Percentiles rank a stretch among this genome's conserved stretches.
phyloP scores from a whole-genome alignment of 2,113 vertebrate genomes.

The Mola mola region DNA sequence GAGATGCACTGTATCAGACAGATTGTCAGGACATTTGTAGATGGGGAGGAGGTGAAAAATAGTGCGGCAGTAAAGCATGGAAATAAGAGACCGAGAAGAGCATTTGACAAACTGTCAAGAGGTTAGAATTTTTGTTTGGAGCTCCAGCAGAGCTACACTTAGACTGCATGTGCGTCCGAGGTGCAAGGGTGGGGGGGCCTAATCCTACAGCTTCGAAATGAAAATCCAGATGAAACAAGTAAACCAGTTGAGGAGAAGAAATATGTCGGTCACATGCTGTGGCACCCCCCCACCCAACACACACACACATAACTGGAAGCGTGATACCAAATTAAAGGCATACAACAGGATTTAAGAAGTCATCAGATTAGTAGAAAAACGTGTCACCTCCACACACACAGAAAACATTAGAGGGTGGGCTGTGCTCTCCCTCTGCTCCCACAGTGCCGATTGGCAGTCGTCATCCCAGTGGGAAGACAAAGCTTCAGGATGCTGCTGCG shows the following conservation, averaged over 20 bases:
- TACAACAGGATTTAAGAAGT: slow-evolving; percentile 50
- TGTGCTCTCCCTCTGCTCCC: slow-evolving; percentile 58
- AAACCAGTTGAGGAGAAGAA: slow-evolving; percentile 23
- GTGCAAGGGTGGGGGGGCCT: neutral
- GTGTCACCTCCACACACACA: slow-evolving; percentile 25
- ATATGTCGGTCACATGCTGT: slow-evolving; percentile 36
- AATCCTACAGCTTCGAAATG: slow-evolving; percentile 29
- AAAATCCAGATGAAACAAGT: slow-evolving; percentile 29
- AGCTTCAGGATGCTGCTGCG: slow-evolving; percentile 47
- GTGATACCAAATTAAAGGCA: slow-evolving; percentile 34
- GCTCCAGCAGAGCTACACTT: slow-evolving; percentile 13
- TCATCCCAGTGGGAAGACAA: slow-evolving; percentile 54
- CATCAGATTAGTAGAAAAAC: slow-evolving; percentile 29
- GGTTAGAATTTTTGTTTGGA: slow-evolving; percentile 2
- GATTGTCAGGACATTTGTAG: slow-evolving; percentile 6
- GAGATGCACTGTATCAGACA: neutral
- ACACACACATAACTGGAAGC: slow-evolving; percentile 42
- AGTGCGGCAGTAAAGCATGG: too few species aligned
- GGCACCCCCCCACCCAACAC: slow-evolving; percentile 47
- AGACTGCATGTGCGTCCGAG: slow-evolving; percentile 21
- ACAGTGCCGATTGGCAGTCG: slow-evolving; percentile 58
- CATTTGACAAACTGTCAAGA: slow-evolving; percentile 29
- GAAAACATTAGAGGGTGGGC: slow-evolving; percentile 55
- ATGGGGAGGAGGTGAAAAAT: slow-evolving; percentile 9
- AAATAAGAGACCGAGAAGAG: too few species aligned